These are phyloP conservation scores for Pelobates fuscus DNA, from an alignment of 2,113 vertebrate species.

Conservation along the genomic window DNA sequence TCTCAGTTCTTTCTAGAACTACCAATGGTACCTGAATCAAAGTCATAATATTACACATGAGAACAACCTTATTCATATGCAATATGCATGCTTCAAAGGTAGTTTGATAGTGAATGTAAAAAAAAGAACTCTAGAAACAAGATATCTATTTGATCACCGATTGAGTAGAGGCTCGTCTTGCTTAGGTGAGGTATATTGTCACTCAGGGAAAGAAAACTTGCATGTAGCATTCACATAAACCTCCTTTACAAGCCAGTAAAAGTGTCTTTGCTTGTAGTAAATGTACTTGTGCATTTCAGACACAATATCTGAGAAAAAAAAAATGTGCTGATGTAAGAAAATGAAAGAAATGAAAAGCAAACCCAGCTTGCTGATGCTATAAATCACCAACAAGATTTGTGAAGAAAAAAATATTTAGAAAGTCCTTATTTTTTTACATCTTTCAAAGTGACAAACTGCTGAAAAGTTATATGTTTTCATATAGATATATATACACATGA, in stretches of 20 bases:
- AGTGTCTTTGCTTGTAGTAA: conserved; percentile 44
- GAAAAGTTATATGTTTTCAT: conserved; percentile 30
- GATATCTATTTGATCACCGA: conserved; percentile 37
- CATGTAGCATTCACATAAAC: conserved; percentile 40
- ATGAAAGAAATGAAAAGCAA: conserved; percentile 39
- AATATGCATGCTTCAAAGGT: conserved; percentile 35
- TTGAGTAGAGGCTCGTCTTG: conserved; percentile 27
- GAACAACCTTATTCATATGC: conserved; percentile 34
- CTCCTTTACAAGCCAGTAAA: conserved; percentile 42
- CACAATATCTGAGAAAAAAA: conserved; percentile 30
- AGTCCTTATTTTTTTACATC: conserved; percentile 22
- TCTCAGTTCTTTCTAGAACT: conserved; percentile 4
- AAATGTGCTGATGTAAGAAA: conserved; percentile 40
- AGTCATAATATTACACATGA: conserved; percentile 32
- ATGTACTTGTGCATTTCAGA: conserved; percentile 27
- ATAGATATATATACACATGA: too few species aligned
- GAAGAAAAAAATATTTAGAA: conserved; percentile 17
- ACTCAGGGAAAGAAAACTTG: conserved; percentile 32
- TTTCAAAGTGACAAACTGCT: conserved; percentile 35
- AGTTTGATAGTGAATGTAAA: conserved; percentile 20
- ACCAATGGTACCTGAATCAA: conserved; percentile 20
- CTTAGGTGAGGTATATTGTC: conserved; percentile 37
- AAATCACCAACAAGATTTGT: conserved; percentile 31
- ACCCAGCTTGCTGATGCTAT: conserved; percentile 29
- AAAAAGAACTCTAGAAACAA: conserved; percentile 13